Evolutionary conservation across 2,113 vertebrate genomes (phyloP).

Genomic region (Charina bottae): DNA sequence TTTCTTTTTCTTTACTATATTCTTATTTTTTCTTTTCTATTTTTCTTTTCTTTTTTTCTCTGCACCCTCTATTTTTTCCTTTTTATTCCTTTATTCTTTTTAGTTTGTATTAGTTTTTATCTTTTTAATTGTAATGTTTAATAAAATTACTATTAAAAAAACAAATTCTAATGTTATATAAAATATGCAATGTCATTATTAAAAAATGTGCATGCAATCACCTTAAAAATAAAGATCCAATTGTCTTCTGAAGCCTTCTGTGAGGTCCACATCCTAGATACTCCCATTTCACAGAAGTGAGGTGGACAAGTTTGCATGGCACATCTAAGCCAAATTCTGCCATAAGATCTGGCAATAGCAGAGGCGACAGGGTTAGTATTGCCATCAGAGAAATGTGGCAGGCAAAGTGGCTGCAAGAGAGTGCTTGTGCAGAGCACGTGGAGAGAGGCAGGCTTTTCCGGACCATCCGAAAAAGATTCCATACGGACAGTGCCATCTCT

Average conservation of each 20-base stretch:
- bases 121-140: neutral
- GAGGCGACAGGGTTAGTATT: neutral
- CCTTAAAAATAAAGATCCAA: neutral
- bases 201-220: neutral
- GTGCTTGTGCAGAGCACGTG: neutral
- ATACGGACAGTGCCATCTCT: neutral
- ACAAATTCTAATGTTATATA: neutral
- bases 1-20: neutral
- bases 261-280: neutral
- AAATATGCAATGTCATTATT: neutral
- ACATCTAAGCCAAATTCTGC: no score
- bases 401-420: neutral
- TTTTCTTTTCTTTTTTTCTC: neutral
- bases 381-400: neutral
- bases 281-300: constrained; percentile 20
- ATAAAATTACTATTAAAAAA: neutral
- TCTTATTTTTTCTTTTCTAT: neutral
- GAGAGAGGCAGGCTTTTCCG: neutral
- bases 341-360: neutral
- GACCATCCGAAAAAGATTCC: no score
- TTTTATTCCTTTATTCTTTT: neutral
- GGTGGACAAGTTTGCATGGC: neutral
- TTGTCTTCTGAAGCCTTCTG: no score
- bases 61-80: neutral
- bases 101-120: neutral